Conservation (phyloP, 2,113 vertebrate species). For the Poicephalus gulielmi region DNA sequence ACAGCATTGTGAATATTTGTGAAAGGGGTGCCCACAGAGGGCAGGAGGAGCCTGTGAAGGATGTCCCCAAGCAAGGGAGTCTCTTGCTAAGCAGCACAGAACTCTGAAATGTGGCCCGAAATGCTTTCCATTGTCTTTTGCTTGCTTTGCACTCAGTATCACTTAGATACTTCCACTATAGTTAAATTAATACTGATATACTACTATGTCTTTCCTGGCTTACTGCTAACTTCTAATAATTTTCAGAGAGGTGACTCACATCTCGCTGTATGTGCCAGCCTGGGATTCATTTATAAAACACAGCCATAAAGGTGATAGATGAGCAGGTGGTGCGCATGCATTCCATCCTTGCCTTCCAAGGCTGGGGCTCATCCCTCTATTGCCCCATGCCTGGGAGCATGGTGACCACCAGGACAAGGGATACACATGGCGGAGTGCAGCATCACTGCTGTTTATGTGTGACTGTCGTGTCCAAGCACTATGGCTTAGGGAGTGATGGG, state of each 20-base stretch:
- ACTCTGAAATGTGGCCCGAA: not conserved
- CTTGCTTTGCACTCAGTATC: not conserved
- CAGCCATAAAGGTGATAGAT: not conserved
- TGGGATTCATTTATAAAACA: not conserved
- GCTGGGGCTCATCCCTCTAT: not conserved
- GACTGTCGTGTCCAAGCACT: too few relatives aligned
- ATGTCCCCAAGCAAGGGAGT: fast-evolving
- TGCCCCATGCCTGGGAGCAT: not conserved
- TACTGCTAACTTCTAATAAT: not conserved
- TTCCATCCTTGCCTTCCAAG: too few relatives aligned
- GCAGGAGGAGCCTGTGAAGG: not conserved
- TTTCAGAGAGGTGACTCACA: not conserved
- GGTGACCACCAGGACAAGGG: not conserved
- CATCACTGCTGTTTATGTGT: not conserved
- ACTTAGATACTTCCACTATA: not conserved
- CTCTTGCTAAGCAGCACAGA: not conserved
- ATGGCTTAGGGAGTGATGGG: fast-evolving
- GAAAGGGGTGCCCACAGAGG: fast-evolving
- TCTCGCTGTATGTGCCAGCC: not conserved
- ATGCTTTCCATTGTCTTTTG: not conserved
- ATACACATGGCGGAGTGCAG: not conserved
- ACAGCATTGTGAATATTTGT: not conserved
- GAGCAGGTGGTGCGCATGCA: not conserved
- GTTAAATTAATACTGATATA: not conserved
- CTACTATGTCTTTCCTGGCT: not conserved